Evolutionary conservation across 1,140 invertebrate species (phyloP), one percentile per base, ranked within the genome.

Genomic region (Drosophila navojoa): DNA sequence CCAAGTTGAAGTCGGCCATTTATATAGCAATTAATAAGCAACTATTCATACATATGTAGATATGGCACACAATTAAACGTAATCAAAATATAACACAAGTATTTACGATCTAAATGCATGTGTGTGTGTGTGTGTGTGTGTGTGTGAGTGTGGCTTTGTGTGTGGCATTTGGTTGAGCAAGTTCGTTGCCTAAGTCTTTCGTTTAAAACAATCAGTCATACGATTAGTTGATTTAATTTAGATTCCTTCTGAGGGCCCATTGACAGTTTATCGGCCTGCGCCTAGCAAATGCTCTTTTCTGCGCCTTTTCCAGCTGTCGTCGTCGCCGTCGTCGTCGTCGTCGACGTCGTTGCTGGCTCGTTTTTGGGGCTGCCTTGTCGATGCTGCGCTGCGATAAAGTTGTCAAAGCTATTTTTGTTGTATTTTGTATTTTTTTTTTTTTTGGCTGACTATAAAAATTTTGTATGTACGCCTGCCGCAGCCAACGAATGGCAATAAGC

Each of bases 151-250:
- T 44, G 13, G 15, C 32, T 7, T 6, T 32, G 42, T 86, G 82
- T 86, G 82, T 79, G 81, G 82, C 54, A 71, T 66, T 60, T 49
- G 75, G 32, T 44, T 49, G 58, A 22, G 63, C 82, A 89, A 79
- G 84, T 82, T 87, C 45, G 79, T 79, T 79, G 82, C 79, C 57
- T 66, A 74, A 89, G 84, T 87, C 84, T 87, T 86, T 86, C 76
- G 82, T 81, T 77, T 89, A 50, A 49, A 59, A 54, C 78, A 86
- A 86, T 86, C 79, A 75, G 70, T 74, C 74, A 82, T 70, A 50
- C 75, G 78, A 84, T 89, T 82, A 87, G 76, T 79, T 87, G 82
- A 87, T 87, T 87, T 87, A 87, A 87, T 87, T 87, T 87, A 89
- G 82, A 87, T 87, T 89, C 85, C 55, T 81, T 69, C 50, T 60